Evolutionary conservation across 1,140 invertebrate genomes (phyloP), one percentile per base, ranked within the genome.

Genomic region (Pseudomyrmex sp.): DNA sequence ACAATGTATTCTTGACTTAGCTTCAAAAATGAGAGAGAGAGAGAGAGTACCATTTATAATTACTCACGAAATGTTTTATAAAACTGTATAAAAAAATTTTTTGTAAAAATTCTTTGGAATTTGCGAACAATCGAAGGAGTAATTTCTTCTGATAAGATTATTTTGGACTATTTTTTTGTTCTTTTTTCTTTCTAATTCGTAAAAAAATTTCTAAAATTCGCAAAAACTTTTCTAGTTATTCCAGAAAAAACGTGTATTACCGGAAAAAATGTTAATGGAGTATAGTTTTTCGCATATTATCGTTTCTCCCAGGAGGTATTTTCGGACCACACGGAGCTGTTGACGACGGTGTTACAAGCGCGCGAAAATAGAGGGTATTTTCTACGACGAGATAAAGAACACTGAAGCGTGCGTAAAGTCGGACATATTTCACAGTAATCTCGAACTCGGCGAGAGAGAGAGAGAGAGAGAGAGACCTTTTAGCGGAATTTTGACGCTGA

Each of bases 301-400:
- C 66, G 46, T 80, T 50, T 48, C 54, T 80, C 66, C 44, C 44
- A 35, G 5, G 54, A 35, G 20, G 54, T n/a, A 59, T 80, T 72
- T 58, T 59, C 66, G 44, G n/a, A 66, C 15, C 46, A 48, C 54
- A 58, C 54, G 52, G 58, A 48, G 12, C 15, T 80, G 66, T 59
- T 72, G 26, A 59, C 18, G n/a, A 44, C 9, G 63, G n/a, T 18
- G 61, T 46, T 48, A 23, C 35, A 35, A 5, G 35, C 20, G 63
- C 74, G 56, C 63, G 75, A 52, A 80, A 70, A 84, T 70, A 84
- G 65, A 79, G 65, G 48, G 50, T 13, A 44, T 59, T 62, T 79
- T 84, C 79, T 84, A 65, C 35, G 66, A 8, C 56, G 54, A 46
- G 48, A 84, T 79, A 69, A 62, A 84, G 74, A 77, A 79, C 68